Base-by-base conservation (phyloP, 2,113 vertebrate species). In the Phoenicopterus ruber region DNA sequence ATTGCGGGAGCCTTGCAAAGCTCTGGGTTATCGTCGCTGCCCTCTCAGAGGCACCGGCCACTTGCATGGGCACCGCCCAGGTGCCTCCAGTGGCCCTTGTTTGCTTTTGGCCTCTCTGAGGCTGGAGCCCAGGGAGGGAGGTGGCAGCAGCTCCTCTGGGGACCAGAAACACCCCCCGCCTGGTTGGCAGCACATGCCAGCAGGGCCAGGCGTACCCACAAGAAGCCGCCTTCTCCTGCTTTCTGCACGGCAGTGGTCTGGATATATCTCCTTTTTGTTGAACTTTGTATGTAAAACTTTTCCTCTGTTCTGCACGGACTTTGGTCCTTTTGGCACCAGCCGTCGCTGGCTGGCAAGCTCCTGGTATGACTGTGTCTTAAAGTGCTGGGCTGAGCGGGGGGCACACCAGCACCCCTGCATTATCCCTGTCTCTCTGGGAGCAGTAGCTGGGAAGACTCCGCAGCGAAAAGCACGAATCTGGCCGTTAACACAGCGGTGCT, bases 321-420 rank as follows among this genome's bases (percentile, higher is more conserved):
- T 95, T 40, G 55, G 34, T 55, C 62, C 72, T n/a, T 62, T 22
- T 50, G 74, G 67, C 73, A 63, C 26, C 47, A 46, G 38, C 34
- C 22, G 2, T 20, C 0, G 0, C 82, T 67, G 73, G 22, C 47
- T 77, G 86, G 79, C 74, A 63, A 72, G 62, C 62, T 49, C 28
- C 46, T 73, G 71, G 9, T 15, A 19, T 25, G 71, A 61, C 44
- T 31, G 57, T 38, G 69, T 38, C 72, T 55, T 26, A 61, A 46
- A 78, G 73, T 10, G 7, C 7, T 2, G 18, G 44, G 77, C 67
- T 36, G 59, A 47, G 50, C 1, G 0, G 19, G 36, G 50, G 3
- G 3, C 9, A 11, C 3, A 8, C 55, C 78, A 70, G 91, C 82
- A 57, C 84, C 36, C 55, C 70, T 40, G 44, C 4, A 1, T 58